A percentile compares a stretch with the other conserved stretches of the same genome.
Evolutionary conservation across 2,113 vertebrate species (phyloP).

Genomic region (Lophius piscatorius): DNA sequence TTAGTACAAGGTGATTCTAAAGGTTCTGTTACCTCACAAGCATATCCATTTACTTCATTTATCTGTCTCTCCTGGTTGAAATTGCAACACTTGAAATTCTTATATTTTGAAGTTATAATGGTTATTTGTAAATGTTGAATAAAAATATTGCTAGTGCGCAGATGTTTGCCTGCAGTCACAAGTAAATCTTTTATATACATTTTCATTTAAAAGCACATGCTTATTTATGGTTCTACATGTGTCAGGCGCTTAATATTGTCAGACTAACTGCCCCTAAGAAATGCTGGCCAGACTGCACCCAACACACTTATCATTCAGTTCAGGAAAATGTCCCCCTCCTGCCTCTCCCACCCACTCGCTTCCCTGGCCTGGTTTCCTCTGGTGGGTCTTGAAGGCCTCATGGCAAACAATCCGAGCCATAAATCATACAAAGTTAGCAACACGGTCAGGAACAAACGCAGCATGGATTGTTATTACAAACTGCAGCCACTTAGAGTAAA

Average conservation of each 20-base stretch:
- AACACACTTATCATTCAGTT: constrained; percentile 40
- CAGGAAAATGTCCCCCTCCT: constrained; percentile 26
- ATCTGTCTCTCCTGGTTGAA: too few relatives aligned
- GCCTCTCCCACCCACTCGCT: constrained; percentile 35
- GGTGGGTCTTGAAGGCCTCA: constrained; percentile 32
- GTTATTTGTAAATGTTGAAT: too few relatives aligned
- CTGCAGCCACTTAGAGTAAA: constrained; percentile 30
- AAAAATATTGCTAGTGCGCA: too few relatives aligned
- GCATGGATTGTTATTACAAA: constrained; percentile 26
- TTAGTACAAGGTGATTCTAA: too few relatives aligned
- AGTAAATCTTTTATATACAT: too few relatives aligned
- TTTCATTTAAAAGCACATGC: too few relatives aligned
- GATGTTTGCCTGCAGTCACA: too few relatives aligned
- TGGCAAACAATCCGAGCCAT: constrained; percentile 31
- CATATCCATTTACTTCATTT: too few relatives aligned
- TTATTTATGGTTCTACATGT: neutral
- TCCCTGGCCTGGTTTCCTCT: constrained; percentile 18
- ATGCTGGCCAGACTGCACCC: constrained; percentile 8
- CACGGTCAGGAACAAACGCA: constrained; percentile 25
- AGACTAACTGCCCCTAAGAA: neutral
- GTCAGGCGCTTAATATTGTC: constrained; percentile 3
- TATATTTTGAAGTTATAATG: too few relatives aligned
- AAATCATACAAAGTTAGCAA: constrained; percentile 51
- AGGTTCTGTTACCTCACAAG: too few relatives aligned
- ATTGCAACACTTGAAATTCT: too few relatives aligned